Evolutionary conservation across 92 coral and sea anemone species (phyloP).

Genomic region (Porites rus): DNA sequence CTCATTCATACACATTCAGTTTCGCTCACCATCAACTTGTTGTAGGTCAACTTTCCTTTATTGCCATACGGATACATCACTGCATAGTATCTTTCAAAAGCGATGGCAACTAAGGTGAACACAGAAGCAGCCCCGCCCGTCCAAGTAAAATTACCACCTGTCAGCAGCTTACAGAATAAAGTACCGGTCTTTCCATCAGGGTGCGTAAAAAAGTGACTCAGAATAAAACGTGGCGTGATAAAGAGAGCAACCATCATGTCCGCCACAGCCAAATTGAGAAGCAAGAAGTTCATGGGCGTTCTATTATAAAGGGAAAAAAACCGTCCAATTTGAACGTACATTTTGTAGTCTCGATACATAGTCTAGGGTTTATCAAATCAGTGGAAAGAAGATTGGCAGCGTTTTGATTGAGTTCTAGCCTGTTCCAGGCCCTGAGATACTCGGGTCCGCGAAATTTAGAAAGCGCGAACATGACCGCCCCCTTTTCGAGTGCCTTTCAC

Average conservation of each 20-base stretch:
- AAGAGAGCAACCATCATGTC: slow-evolving; percentile 59
- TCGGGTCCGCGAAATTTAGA: too few species aligned
- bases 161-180: slow-evolving; percentile 36
- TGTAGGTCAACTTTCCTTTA: slow-evolving; percentile 16
- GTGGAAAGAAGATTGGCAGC: too few species aligned
- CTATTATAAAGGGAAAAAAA: neutral
- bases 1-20: too few species aligned
- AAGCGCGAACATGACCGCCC: too few species aligned
- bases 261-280: slow-evolving; percentile 60
- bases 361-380: too few species aligned
- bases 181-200: slow-evolving; percentile 50
- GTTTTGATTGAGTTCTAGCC: too few species aligned
- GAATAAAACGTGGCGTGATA: slow-evolving; percentile 29
- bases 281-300: slow-evolving; percentile 61
- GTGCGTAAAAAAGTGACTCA: slow-evolving; percentile 34
- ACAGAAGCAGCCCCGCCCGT: slow-evolving; percentile 51
- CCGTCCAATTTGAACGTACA: too few species aligned
- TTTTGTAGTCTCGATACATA: neutral
- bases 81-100: slow-evolving; percentile 57
- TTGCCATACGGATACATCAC: slow-evolving; percentile 41
- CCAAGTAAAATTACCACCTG: slow-evolving; percentile 49
- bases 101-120: slow-evolving; percentile 40
- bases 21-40: slow-evolving; percentile 21
- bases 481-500: too few species aligned
- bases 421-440: too few species aligned